Evolutionary conservation across 2,797 vertebrate species (phyloP).

Genomic region (Semaprochilodus insignis): DNA sequence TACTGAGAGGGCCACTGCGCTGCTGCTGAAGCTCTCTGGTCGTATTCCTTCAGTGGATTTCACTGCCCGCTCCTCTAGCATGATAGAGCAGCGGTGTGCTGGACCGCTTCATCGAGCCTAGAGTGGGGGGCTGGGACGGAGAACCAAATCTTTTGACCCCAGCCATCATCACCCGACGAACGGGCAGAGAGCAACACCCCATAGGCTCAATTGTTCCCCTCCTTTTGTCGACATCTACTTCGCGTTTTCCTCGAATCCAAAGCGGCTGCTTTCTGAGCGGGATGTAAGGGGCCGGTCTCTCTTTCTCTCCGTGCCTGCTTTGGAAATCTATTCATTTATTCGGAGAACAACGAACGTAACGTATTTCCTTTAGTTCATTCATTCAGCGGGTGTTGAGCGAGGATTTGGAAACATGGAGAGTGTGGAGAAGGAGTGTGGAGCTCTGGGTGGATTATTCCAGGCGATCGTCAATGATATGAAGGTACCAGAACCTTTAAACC

Average conservation of each 20-base stretch:
- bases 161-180: slow-evolving; percentile 50
- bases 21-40: neutral
- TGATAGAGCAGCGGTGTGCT: slow-evolving; percentile 25
- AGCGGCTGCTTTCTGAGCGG: slow-evolving; percentile 12
- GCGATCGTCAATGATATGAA: slow-evolving; percentile 98
- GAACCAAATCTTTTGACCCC: slow-evolving; percentile 57
- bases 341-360: neutral
- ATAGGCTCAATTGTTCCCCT: slow-evolving; percentile 48
- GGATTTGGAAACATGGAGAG: slow-evolving; percentile 87
- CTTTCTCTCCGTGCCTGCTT: slow-evolving; percentile 16
- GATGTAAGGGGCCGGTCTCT: slow-evolving; percentile 44
- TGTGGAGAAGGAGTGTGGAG: slow-evolving; percentile 95
- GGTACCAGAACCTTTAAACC: slow-evolving; percentile 75
- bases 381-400: slow-evolving; percentile 41
- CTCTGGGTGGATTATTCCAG: slow-evolving; percentile 97
- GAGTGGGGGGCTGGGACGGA: slow-evolving; percentile 54
- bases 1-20: slow-evolving; percentile 1
- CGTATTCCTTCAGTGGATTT: neutral
- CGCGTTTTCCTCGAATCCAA: slow-evolving; percentile 3
- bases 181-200: slow-evolving; percentile 33
- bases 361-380: slow-evolving; percentile 37
- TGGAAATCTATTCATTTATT: slow-evolving; percentile 24
- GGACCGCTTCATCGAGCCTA: slow-evolving; percentile 27
- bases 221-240: slow-evolving; percentile 42
- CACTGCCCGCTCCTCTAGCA: slow-evolving; percentile 38